These are phyloP conservation scores for Ancistrus triradiatus DNA, from an alignment of 2,113 vertebrate species.

Conservation along the genomic window DNA sequence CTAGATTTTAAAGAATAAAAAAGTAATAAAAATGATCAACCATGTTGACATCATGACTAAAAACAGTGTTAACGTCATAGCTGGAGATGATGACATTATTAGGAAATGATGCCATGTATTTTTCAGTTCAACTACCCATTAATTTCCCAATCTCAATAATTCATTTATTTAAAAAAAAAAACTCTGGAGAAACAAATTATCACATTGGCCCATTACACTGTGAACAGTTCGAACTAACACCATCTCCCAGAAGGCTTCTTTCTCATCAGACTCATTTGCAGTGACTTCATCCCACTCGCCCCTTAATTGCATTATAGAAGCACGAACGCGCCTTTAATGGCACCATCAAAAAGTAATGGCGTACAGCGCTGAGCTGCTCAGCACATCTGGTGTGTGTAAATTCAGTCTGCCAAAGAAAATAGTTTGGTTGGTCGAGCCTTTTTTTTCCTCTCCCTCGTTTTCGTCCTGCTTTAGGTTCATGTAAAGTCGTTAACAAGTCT, in stretches of 20 bases:
- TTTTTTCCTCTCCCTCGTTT: constrained; percentile 22
- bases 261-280: background rate
- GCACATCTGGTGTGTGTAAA: constrained; percentile 61
- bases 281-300: constrained; percentile 52
- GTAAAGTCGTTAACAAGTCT: constrained; percentile 34
- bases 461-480: constrained; percentile 24
- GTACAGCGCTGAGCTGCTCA: constrained; percentile 42
- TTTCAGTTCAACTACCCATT: background rate
- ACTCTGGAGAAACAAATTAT: background rate
- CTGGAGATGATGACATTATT: no score
- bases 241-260: background rate
- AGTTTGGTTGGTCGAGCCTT: constrained; percentile 47
- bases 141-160: background rate
- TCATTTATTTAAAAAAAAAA: background rate
- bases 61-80: no score
- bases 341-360: constrained; percentile 54
- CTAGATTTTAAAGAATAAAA: background rate
- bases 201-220: background rate
- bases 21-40: no score
- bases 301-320: constrained; percentile 49
- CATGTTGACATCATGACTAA: no score
- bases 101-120: no score
- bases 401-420: constrained; percentile 56
- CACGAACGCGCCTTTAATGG: constrained; percentile 54
- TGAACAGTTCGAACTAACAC: constrained; percentile 17